Evolutionary conservation across 2,888 invertebrate genomes (phyloP).

Genomic region (Sinodicranocentrus sp.): DNA sequence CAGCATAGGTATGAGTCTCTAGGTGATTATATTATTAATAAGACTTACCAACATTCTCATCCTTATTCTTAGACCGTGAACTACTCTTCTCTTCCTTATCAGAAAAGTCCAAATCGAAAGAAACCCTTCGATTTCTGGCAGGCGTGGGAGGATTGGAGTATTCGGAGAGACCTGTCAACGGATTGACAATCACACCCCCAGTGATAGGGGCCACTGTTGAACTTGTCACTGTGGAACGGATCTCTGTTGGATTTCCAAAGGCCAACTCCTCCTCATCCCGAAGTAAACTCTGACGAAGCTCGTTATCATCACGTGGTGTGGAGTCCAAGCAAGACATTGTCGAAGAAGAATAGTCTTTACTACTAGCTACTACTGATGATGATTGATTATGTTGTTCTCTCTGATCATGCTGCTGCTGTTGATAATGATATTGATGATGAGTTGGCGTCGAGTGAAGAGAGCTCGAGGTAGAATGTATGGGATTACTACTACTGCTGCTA

Average conservation of each 20-base stretch:
- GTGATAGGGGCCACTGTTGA: slow-evolving; percentile 44
- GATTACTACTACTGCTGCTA: slow-evolving; percentile 27
- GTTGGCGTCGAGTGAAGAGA: slow-evolving; percentile 54
- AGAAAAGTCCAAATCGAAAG: slow-evolving; percentile 80
- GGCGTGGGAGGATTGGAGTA: slow-evolving; percentile 78
- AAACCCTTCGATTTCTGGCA: slow-evolving; percentile 82
- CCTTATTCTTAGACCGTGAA: slow-evolving; percentile 72
- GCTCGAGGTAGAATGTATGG: slow-evolving; percentile 28
- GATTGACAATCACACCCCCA: slow-evolving; percentile 55
- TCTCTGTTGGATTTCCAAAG: slow-evolving; percentile 72
- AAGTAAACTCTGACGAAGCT: slow-evolving; percentile 31
- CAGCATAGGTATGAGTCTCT: too few species aligned
- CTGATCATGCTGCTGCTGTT: too few species aligned
- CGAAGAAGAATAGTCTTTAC: slow-evolving; percentile 49
- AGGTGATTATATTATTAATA: slow-evolving; percentile 2
- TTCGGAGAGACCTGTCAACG: slow-evolving; percentile 66
- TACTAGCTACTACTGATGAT: slow-evolving; percentile 23
- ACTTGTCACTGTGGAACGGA: slow-evolving; percentile 49
- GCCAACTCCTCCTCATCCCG: slow-evolving; percentile 67
- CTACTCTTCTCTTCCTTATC: slow-evolving; percentile 76
- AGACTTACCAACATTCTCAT: slow-evolving; percentile 75
- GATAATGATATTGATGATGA: slow-evolving; percentile 42
- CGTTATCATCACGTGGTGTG: slow-evolving; percentile 28
- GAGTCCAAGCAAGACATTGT: slow-evolving; percentile 34
- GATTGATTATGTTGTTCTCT: slow-evolving; percentile 26